These are phyloP conservation scores for Orthosia gothica DNA, from an alignment of 2,888 invertebrate species.

Conservation along the genomic window DNA sequence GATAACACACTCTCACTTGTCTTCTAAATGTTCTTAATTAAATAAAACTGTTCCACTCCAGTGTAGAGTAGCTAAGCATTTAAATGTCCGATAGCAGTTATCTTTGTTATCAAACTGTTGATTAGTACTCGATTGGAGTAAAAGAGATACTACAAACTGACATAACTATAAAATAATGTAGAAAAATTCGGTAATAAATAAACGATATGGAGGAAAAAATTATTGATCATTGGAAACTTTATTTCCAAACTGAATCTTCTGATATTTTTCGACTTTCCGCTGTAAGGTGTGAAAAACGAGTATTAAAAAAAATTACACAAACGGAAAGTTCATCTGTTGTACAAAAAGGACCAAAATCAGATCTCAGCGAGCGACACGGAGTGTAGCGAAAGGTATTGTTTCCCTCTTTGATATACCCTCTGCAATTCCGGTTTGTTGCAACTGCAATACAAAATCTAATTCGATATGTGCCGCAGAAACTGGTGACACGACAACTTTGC, in stretches of 20 bases:
- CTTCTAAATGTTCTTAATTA: constrained; percentile 26
- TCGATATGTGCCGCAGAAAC: constrained; percentile 12
- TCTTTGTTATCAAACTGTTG: constrained; percentile 67
- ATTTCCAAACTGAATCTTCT: neutral
- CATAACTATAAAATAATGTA: constrained; percentile 1
- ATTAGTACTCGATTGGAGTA: constrained; percentile 50
- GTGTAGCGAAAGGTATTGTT: constrained; percentile 23
- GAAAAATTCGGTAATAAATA: constrained; percentile 7
- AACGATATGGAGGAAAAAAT: neutral
- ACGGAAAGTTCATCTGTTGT: neutral
- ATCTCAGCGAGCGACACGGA: constrained; percentile 8
- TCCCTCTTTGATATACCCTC: neutral
- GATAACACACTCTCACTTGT: constrained; percentile 26
- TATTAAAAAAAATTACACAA: neutral
- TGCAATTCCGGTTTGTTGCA: constrained; percentile 30
- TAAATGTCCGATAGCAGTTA: constrained; percentile 69
- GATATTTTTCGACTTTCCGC: neutral
- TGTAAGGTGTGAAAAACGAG: too few relatives aligned
- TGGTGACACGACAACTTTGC: neutral
- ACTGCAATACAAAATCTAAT: constrained; percentile 12
- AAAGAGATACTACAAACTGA: constrained; percentile 26
- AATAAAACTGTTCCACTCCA: constrained; percentile 22
- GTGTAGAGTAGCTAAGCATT: constrained; percentile 41
- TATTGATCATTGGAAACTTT: neutral
- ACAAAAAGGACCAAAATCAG: constrained; percentile 17